Evolutionary conservation across 2,797 vertebrate species (phyloP).

Genomic region (Pitangus sulphuratus): DNA sequence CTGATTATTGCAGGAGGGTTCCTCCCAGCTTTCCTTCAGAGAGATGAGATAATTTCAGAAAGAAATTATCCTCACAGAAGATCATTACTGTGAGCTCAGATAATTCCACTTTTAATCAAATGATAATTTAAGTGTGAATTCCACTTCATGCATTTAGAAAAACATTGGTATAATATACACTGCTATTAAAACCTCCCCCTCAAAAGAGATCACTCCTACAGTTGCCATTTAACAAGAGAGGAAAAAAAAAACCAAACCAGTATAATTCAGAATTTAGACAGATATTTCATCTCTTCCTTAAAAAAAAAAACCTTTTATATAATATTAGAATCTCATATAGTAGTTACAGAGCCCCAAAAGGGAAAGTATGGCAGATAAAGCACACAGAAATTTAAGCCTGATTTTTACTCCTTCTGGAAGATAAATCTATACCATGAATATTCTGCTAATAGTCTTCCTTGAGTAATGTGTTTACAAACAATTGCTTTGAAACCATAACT

Average conservation of each 20-base stretch:
- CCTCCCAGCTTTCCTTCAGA: not conserved
- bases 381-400: not conserved
- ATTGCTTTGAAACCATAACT: not conserved
- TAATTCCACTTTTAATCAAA: constrained; percentile 19
- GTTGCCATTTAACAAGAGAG: not conserved
- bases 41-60: not conserved
- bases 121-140: not conserved
- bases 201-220: not conserved
- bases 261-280: not conserved
- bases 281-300: not conserved
- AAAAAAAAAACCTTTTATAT: not conserved
- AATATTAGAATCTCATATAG: not conserved
- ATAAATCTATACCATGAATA: not conserved
- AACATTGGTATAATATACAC: not conserved
- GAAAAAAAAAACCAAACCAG: not conserved
- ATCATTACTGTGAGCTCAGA: not conserved
- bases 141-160: not conserved
- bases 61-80: not conserved
- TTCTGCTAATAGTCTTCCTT: not conserved
- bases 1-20: not conserved
- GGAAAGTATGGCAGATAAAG: not conserved
- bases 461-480: not conserved
- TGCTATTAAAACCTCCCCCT: not conserved
- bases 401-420: not conserved
- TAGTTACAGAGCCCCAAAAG: not conserved